Base-by-base conservation (phyloP, 2,113 vertebrate genomes). In the Meles meles region DNA sequence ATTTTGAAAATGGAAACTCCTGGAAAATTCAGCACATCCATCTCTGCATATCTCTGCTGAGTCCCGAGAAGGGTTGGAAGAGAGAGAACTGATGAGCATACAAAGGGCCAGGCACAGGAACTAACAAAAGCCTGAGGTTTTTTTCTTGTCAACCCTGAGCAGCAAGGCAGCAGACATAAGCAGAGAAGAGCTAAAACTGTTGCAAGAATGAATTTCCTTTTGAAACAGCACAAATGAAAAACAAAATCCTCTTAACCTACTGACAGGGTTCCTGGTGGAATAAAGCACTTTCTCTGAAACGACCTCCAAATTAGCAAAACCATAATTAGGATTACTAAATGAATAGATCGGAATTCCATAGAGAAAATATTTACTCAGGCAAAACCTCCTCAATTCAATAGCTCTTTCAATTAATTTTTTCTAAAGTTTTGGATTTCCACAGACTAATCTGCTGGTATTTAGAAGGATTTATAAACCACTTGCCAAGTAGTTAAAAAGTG, bases 311-410 rank as follows among this genome's bases (percentile, higher is more conserved):
- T 88, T 97, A 98, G 92, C 92, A 92, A 98, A 98, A 97, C 69
- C 65, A 15, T 97, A 82, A 95, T 98, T 98, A 97, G 97, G 96
- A 97, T 98, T 98, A 98, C 98, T 95, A 98, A 98, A 80, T 96
- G 88, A 98, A 77, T 93, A 98, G 97, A 98, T 98, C 98, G 96
- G 94, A 95, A 98, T 98, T 97, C 98, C 96, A 97, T 87, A 85
- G 57, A 96, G 95, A 96, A 98, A 98, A 98, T 98, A 98, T 98
- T 98, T 98, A 98, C 97, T 98, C 97, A 98, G 95, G 96, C 96
- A 98, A 98, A 98, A 98, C 97, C 95, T 97, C 93, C 97, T 98
- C 96, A 47, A 98, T 98, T 98, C 98, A 98, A 98, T 98, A 98
- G 97, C 96, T 98, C 77, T 96, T 96, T 97, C 98, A 97, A 98